phyloP scores from a whole-genome alignment of 2,888 invertebrate species.

The Linnaemya tessellans region DNA sequence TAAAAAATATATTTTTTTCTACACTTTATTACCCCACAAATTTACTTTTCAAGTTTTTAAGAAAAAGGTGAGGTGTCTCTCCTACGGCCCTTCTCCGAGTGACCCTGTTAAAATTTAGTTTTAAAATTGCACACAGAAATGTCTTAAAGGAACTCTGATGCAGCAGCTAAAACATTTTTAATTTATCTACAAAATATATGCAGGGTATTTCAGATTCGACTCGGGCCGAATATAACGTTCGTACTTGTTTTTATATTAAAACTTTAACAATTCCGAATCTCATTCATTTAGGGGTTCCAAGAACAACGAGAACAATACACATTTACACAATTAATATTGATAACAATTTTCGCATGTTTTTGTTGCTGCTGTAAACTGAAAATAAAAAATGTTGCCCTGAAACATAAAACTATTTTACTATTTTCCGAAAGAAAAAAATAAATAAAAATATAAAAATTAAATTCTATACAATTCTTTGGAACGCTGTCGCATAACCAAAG shows the following conservation, averaged over 20 bases:
- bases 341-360: neutral
- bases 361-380: neutral
- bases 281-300: conserved; percentile 17
- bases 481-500: neutral
- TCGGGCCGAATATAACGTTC: too few species aligned
- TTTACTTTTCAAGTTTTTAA: too few species aligned
- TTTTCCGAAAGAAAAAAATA: neutral
- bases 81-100: too few species aligned
- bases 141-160: too few species aligned
- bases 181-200: too few species aligned
- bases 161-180: too few species aligned
- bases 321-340: neutral
- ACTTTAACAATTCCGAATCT: conserved; percentile 15
- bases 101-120: too few species aligned
- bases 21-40: too few species aligned
- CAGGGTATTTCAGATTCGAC: too few species aligned
- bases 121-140: too few species aligned
- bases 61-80: too few species aligned
- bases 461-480: neutral
- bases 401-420: neutral
- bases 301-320: neutral
- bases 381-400: neutral
- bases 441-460: neutral
- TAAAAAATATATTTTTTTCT: too few species aligned
- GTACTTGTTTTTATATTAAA: conserved; percentile 43